Percentiles rank a stretch among this genome's conserved stretches.
phyloP scores from a whole-genome alignment of 2,113 vertebrate genomes.

The Guaruba guarouba region DNA sequence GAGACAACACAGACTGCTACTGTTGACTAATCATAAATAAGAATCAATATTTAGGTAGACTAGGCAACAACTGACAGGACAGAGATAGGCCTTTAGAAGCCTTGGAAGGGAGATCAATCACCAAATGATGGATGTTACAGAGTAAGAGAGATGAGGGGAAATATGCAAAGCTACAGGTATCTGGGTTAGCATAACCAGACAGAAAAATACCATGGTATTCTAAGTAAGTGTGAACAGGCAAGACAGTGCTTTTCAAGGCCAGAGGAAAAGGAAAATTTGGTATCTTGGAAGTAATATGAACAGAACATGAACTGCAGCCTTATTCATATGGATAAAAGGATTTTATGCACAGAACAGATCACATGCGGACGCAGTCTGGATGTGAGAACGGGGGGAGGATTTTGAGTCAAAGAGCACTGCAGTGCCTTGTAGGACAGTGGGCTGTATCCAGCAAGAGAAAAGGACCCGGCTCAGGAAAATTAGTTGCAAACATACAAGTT shows the following conservation, averaged over 20 bases:
- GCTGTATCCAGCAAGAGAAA: not conserved
- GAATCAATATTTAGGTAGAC: not conserved
- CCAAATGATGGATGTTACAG: not conserved
- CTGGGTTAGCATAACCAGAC: not conserved
- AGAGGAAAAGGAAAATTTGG: not conserved
- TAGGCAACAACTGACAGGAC: not conserved
- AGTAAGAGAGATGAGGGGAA: not conserved
- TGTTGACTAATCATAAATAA: not conserved
- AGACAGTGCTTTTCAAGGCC: not conserved
- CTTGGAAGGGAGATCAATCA: not conserved
- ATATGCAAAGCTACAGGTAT: accelerated
- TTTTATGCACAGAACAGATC: not conserved
- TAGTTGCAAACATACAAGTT: not conserved
- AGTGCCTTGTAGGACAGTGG: not conserved
- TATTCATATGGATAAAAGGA: not conserved
- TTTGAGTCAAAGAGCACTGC: not conserved
- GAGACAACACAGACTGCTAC: not conserved
- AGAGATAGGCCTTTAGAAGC: not conserved
- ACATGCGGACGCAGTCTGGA: not conserved
- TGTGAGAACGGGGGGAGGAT: not conserved
- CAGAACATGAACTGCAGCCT: not conserved
- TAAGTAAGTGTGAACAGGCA: not conserved
- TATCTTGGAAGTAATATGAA: not conserved
- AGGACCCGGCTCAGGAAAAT: not conserved
- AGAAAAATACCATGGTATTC: not conserved